These are phyloP conservation scores for Nasonia oneida DNA, from an alignment of 2,888 invertebrate species.

Conservation along the genomic window DNA sequence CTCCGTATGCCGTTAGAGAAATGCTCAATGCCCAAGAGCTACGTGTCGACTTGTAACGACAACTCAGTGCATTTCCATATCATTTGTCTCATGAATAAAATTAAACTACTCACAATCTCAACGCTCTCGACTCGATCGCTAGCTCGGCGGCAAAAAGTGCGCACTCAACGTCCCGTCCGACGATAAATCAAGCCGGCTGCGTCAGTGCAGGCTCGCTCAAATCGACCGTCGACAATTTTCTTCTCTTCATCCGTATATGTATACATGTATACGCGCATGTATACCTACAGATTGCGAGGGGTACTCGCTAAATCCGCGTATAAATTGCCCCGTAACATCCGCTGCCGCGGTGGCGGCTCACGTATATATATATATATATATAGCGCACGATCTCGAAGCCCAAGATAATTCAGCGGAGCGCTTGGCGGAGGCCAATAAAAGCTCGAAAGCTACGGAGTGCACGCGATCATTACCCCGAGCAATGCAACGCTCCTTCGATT, in stretches of 20 bases:
- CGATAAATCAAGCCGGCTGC: not conserved
- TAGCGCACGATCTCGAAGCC: not conserved
- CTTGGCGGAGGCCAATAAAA: not conserved
- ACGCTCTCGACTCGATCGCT: not conserved
- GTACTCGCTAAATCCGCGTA: not conserved
- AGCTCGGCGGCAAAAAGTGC: slow-evolving; percentile 1
- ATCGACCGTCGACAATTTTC: slow-evolving; percentile 19
- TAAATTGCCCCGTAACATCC: slow-evolving; percentile 19
- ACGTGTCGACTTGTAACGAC: not conserved
- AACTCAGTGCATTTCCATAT: not conserved
- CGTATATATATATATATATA: not conserved
- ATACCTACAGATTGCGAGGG: not conserved
- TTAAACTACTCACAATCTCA: not conserved
- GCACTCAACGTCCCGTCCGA: slow-evolving; percentile 1
- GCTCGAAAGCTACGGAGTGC: not conserved
- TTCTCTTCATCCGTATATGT: not conserved
- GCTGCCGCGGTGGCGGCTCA: not conserved
- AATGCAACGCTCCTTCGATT: not conserved
- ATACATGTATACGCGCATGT: not conserved
- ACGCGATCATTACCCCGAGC: slow-evolving; percentile 11
- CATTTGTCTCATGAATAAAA: not conserved
- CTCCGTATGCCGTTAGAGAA: not conserved
- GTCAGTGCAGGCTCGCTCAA: not conserved
- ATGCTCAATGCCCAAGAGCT: not conserved
- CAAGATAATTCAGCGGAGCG: slow-evolving; percentile 13